Conservation (phyloP, 1,140 invertebrate species). For the Drosophila kepulauana region DNA sequence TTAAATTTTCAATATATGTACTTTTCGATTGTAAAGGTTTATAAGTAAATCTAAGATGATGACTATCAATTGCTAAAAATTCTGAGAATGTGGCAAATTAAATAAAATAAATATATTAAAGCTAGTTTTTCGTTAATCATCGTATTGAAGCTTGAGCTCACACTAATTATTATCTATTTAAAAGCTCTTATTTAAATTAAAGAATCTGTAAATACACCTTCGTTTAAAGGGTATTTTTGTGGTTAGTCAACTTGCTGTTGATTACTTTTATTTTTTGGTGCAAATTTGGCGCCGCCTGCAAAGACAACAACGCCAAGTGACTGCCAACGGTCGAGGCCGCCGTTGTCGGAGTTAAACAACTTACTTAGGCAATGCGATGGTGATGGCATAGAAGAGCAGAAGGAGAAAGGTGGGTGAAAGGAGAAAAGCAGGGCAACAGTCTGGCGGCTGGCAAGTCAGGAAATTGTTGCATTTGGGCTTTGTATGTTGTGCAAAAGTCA, state of each 20-base stretch:
- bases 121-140: no score
- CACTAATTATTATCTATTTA: no score
- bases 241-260: background rate
- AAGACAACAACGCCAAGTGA: slow-evolving; percentile 66
- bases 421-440: slow-evolving; percentile 4
- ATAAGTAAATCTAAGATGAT: no score
- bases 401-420: no score
- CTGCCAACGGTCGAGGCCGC: slow-evolving; percentile 38
- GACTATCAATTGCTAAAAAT: no score
- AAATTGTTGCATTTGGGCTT: slow-evolving; percentile 78
- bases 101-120: no score
- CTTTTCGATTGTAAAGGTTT: no score
- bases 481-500: slow-evolving; percentile 74
- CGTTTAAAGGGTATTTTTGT: background rate
- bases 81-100: no score
- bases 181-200: no score
- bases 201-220: no score
- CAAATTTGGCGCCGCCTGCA: slow-evolving; percentile 72
- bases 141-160: no score
- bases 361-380: slow-evolving; percentile 68
- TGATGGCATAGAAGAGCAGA: slow-evolving; percentile 1
- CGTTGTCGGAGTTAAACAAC: slow-evolving; percentile 72
- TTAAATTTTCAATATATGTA: no score
- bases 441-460: slow-evolving; percentile 63
- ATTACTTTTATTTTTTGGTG: slow-evolving; percentile 50